Evolutionary conservation across 1,140 invertebrate genomes (phyloP).

Genomic region (Psilanteris sp.): DNA sequence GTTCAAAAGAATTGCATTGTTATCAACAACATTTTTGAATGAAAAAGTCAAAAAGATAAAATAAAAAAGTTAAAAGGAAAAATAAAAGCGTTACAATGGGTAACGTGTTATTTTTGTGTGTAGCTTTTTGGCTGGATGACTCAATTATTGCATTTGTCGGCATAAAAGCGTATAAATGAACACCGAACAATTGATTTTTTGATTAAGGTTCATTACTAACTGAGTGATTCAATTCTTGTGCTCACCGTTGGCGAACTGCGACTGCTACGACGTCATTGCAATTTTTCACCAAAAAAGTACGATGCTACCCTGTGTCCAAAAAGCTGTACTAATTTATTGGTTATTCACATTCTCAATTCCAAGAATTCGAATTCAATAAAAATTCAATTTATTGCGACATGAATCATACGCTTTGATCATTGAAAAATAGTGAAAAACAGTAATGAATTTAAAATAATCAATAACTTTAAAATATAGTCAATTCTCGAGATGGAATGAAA

Average conservation of each 20-base stretch:
- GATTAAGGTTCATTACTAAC: neutral
- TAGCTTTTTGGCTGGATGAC: no score
- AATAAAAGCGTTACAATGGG: no score
- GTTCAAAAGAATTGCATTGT: no score
- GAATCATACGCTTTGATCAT: neutral
- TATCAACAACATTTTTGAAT: no score
- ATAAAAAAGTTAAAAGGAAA: no score
- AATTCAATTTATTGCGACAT: conserved; percentile 4
- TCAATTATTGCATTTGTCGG: neutral
- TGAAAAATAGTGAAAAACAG: neutral
- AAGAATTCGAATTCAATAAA: neutral
- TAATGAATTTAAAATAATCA: neutral
- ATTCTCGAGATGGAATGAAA: no score
- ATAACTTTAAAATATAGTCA: neutral
- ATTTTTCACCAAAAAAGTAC: neutral
- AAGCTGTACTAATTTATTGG: neutral
- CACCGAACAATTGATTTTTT: neutral
- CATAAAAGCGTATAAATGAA: neutral
- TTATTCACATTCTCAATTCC: neutral
- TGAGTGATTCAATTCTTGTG: neutral
- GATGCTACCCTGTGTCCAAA: neutral
- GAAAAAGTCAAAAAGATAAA: no score
- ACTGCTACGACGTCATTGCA: neutral
- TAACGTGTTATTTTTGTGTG: no score
- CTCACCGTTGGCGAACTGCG: neutral